Percentiles rank a stretch among this genome's conserved stretches.
phyloP scores from a whole-genome alignment of 2,113 vertebrate species.

The Carassius carassius region DNA sequence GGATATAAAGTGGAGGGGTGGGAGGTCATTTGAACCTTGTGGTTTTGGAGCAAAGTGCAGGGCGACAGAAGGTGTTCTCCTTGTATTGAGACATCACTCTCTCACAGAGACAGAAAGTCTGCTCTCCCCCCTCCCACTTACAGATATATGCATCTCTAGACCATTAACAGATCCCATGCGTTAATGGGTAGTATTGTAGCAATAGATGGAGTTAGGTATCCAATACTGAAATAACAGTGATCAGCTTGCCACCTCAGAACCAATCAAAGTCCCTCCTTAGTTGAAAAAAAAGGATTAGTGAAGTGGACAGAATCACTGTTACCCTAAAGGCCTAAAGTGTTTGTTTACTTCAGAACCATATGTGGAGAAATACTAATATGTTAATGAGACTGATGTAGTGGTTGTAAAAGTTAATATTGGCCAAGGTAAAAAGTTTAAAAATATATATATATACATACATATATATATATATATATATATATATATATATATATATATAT shows the following conservation, averaged over 20 bases:
- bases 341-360: neutral
- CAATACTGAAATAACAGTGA: conserved; percentile 74
- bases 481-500: too few species aligned
- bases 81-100: conserved; percentile 58
- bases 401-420: neutral
- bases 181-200: conserved; percentile 72
- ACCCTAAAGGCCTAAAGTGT: conserved; percentile 19
- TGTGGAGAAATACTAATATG: neutral
- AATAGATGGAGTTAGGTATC: conserved; percentile 68
- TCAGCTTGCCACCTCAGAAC: conserved; percentile 72
- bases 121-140: conserved; percentile 68
- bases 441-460: too few species aligned
- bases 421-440: too few species aligned
- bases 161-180: conserved; percentile 78
- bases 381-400: neutral
- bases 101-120: conserved; percentile 82
- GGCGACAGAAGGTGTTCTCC: conserved; percentile 71
- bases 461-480: too few species aligned
- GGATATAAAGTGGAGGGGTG: conserved; percentile 48
- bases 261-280: conserved; percentile 42
- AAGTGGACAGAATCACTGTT: conserved; percentile 31
- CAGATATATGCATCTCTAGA: conserved; percentile 44
- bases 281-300: conserved; percentile 37
- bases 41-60: conserved; percentile 77
- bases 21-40: conserved; percentile 77